Evolutionary conservation across 1,140 invertebrate genomes (phyloP), one percentile per base, ranked within the genome.

Genomic region (Drosophila pseudoobscura): DNA sequence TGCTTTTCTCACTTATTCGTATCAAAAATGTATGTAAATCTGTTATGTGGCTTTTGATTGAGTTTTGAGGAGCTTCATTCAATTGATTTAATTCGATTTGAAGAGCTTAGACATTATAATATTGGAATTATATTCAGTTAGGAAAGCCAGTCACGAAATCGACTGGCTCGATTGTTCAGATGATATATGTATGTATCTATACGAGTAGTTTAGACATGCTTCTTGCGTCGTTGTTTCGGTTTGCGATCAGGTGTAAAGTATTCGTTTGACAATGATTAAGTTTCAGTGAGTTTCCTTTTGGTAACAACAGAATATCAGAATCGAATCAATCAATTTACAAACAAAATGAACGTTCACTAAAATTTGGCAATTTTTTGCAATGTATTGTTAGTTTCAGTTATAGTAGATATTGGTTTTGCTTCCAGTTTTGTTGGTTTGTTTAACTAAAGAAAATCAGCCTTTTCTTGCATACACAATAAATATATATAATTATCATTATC

Each of bases 381-480:
- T 87, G 78, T 75, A 73, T 62, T 63, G 60, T 75, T 65, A 56
- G 56, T 68, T 75, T 75, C 26, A 59, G 50, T 75, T 75, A 31
- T 74, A 64, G 46, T 74, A 64, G 46, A 70, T 74, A 52, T 61
- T 47, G 43, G 51, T 46, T 56, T 61, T 22, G 24, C 29, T 15
- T 56, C 43, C 61, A 61, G 8, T 45, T 71, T 73, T 24, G 24
- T 65, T 47, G 51, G 71, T 66, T 69, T 55, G 65, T 73, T 87
- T 61, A 85, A 85, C 82, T 85, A 85, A 85, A 85, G 82, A 85
- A 85, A 85, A 85, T 85, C 82, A 85, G 82, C 82, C 82, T 85
- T 85, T 85, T 85, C 82, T 85, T 85, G 78, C 82, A 82, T 85
- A 87, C 82, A 85, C 78, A 80, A 83, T 75, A 82, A 78, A 65